Percentiles rank a stretch among this genome's conserved stretches.
Conservation (phyloP, 2,888 invertebrate species). For the Noctua janthina region DNA sequence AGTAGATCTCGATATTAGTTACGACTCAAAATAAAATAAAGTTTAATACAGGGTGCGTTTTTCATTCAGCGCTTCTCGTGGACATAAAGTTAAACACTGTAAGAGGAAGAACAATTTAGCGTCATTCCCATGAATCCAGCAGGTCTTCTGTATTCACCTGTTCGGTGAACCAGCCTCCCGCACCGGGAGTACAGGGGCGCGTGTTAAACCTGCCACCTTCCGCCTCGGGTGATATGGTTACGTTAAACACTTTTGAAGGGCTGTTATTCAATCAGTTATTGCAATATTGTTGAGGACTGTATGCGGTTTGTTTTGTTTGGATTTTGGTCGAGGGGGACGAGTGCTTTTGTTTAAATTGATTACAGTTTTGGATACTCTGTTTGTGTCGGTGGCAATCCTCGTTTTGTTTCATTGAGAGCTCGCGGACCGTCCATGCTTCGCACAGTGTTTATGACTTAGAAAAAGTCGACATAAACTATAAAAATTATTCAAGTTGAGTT, state of each 20-base stretch:
- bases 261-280: conserved; percentile 55
- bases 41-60: neutral
- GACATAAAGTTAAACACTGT: neutral
- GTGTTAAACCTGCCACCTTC: conserved; percentile 55
- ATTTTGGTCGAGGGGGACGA: neutral
- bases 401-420: neutral
- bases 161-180: neutral
- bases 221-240: conserved; percentile 49
- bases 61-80: neutral
- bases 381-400: neutral
- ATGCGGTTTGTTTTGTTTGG: conserved; percentile 36
- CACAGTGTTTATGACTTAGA: neutral
- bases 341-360: conserved; percentile 3
- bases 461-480: neutral
- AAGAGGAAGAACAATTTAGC: neutral
- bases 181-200: conserved; percentile 33
- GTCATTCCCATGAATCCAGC: neutral
- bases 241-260: conserved; percentile 52
- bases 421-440: neutral
- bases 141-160: conserved; percentile 29
- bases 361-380: neutral
- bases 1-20: neutral
- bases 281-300: conserved; percentile 38
- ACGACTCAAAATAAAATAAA: neutral
- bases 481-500: neutral